Base-by-base conservation (phyloP, 2,797 vertebrate species). In the Liasis olivaceus region DNA sequence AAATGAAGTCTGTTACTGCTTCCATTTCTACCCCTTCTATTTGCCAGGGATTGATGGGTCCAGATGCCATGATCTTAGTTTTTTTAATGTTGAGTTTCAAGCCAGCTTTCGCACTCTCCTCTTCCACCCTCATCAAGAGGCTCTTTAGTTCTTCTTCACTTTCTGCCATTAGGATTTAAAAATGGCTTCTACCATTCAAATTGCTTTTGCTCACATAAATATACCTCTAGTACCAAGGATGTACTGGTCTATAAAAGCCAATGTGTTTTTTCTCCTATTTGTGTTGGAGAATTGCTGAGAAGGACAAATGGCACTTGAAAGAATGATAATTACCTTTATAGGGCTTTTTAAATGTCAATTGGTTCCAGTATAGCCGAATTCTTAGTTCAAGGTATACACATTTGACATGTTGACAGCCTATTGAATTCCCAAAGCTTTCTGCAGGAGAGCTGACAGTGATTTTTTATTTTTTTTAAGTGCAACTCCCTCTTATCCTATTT, bases 401-500 rank as follows among this genome's bases (percentile, higher is more conserved):
- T 58, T 93, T 62, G 88, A 36, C 86, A 7, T 89, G 92, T 93
- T 59, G 87, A 84, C 91, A 88, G 42, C 12, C 63, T 63, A 66
- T 1, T 92, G 13, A 58, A 84, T 81, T 69, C 58, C 31, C 92
- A 93, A 93, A 58, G 89, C 54, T 93, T 94, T 91, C 81, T 87
- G 91, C 89, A 15, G 58, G 93, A 92, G 89, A 89, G n/a, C 85
- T 81, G 54, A 91, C 93, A 90, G 64, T 90, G 17, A 54, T 60
- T 60, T 17, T 60, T 59, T 94, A 15, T 93, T 64, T 51, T 92
- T 93, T 85, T 13, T 89, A 1, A 12, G 90, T 47, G 89, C n/a
- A 92, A 36, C 36, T 91, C 66, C 93, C 94, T 95, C 94, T 94
- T 89, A 90, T 93, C 91, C 66, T 94, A 92, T 96, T 96, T 95